Percentiles rank a stretch among this genome's conserved stretches.
phyloP scores from a whole-genome alignment of 2,113 vertebrate genomes.

The Serinus canaria region DNA sequence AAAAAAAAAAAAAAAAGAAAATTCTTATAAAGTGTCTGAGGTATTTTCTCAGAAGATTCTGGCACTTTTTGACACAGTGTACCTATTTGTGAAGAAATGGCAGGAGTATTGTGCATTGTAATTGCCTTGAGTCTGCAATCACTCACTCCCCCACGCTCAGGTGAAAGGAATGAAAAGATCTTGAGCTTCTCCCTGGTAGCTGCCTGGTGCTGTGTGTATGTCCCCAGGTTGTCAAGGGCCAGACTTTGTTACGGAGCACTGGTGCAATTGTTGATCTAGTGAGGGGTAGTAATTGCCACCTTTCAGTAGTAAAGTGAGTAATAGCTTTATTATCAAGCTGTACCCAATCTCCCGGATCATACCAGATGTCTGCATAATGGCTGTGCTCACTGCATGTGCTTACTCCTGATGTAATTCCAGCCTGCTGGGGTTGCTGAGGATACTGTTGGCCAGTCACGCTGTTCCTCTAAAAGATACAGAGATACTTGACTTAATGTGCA shows the following conservation, averaged over 20 bases:
- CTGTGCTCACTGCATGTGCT: background rate
- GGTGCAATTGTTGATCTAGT: background rate
- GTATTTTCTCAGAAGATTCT: background rate
- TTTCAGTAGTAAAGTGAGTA: background rate
- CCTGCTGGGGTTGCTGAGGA: background rate
- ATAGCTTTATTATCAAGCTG: background rate
- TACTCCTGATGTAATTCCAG: background rate
- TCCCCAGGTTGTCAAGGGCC: background rate
- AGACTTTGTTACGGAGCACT: background rate
- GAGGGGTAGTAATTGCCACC: background rate
- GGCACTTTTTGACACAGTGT: background rate
- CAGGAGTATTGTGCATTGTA: background rate
- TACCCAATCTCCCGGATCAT: background rate
- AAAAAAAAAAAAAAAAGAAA: background rate
- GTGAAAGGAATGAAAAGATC: background rate
- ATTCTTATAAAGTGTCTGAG: background rate
- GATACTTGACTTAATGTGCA: background rate
- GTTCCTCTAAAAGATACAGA: background rate
- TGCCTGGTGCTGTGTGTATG: background rate
- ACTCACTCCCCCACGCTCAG: background rate
- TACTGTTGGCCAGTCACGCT: background rate
- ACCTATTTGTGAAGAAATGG: background rate
- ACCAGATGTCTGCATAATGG: background rate
- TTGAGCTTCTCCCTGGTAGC: background rate
- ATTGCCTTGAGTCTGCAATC: background rate